phyloP scores from a whole-genome alignment of 2,113 vertebrate genomes.

The Callopanchax toddi region DNA sequence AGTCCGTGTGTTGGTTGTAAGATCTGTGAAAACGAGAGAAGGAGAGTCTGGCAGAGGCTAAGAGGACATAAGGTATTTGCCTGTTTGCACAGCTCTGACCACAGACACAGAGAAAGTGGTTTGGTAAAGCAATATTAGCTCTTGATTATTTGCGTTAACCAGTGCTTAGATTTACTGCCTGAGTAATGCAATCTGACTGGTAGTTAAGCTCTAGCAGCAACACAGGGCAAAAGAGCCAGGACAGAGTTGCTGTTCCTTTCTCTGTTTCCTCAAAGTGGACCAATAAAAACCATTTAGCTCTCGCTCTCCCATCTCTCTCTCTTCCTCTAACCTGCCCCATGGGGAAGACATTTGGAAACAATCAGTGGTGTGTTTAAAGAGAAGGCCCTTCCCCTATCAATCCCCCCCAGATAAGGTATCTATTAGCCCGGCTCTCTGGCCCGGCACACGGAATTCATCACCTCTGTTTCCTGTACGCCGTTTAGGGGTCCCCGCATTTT shows the following conservation, averaged over 20 bases:
- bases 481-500: constrained; percentile 84
- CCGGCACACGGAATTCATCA: constrained; percentile 94
- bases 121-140: constrained; percentile 72
- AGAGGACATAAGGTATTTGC: constrained; percentile 43
- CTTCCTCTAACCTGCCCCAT: constrained; percentile 72
- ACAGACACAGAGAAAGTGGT: constrained; percentile 73
- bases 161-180: constrained; percentile 78
- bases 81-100: constrained; percentile 68
- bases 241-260: constrained; percentile 69
- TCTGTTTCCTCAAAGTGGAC: constrained; percentile 73
- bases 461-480: constrained; percentile 89
- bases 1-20: constrained; percentile 35
- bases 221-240: constrained; percentile 73
- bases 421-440: constrained; percentile 74
- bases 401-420: constrained; percentile 92
- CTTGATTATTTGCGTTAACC: constrained; percentile 77
- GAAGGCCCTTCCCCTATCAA: constrained; percentile 68
- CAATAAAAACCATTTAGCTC: constrained; percentile 77
- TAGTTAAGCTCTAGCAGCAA: constrained; percentile 80
- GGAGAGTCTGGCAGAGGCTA: constrained; percentile 34
- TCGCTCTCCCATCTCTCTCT: constrained; percentile 47
- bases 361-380: constrained; percentile 93
- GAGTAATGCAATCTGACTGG: constrained; percentile 76
- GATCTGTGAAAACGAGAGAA: constrained; percentile 43
- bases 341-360: constrained; percentile 92